A percentile compares a stretch with the other conserved stretches of the same genome.
These are phyloP conservation scores for Sisor rabdophorus DNA, from an alignment of 2,113 vertebrate species.

Conservation along the genomic window DNA sequence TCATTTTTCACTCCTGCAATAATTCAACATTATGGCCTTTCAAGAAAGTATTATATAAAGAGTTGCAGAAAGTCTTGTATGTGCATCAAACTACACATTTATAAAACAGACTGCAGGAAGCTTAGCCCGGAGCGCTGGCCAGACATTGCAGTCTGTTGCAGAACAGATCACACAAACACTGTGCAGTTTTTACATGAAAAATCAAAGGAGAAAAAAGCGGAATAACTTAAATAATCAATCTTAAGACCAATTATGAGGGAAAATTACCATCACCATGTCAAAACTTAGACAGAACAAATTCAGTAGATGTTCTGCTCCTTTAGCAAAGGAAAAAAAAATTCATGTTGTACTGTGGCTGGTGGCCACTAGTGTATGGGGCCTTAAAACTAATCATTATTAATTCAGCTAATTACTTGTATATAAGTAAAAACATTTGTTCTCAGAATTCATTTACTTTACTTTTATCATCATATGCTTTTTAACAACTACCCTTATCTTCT, in stretches of 20 bases:
- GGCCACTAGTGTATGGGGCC: neutral
- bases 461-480: neutral
- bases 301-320: neutral
- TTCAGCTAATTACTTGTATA: neutral
- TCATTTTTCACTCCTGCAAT: neutral
- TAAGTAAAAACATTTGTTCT: neutral
- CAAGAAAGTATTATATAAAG: neutral
- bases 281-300: neutral
- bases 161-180: neutral
- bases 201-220: neutral
- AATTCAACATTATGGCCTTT: neutral
- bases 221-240: neutral
- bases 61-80: neutral
- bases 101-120: neutral
- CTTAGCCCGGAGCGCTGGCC: neutral
- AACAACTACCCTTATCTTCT: neutral
- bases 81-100: neutral
- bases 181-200: neutral
- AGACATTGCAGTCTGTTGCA: neutral
- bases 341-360: neutral
- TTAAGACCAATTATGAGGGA: neutral
- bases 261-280: neutral
- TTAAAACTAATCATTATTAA: neutral
- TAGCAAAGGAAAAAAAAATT: neutral
- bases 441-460: too few species aligned